Conservation (phyloP, 2,113 vertebrate genomes). For the Thomomys bottae region DNA sequence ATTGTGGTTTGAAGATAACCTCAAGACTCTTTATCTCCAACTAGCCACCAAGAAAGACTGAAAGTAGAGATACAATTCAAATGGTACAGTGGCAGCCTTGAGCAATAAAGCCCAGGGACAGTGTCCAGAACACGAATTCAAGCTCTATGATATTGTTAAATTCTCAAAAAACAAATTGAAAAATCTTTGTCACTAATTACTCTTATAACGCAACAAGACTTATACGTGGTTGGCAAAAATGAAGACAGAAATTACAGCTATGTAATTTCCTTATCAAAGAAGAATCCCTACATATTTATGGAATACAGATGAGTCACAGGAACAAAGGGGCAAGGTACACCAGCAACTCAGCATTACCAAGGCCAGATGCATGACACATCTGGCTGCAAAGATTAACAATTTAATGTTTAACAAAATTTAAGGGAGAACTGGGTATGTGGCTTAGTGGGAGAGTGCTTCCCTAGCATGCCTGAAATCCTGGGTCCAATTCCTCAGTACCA, state of each 20-base stretch:
- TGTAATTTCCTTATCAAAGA: constrained; percentile 55
- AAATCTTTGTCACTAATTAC: constrained; percentile 20
- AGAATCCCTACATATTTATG: constrained; percentile 2
- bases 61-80: no score
- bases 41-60: no score
- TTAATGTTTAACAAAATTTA: constrained; percentile 51
- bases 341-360: constrained; percentile 66
- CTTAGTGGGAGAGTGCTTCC: no score
- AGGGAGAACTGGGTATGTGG: no score
- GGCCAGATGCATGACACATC: background rate
- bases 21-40: no score
- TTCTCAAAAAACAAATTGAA: constrained; percentile 38
- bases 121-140: no score
- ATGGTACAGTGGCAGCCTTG: no score
- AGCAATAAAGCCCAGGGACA: no score
- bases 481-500: no score
- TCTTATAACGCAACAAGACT: constrained; percentile 13
- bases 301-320: constrained; percentile 52
- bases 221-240: constrained; percentile 36
- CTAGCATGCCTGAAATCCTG: background rate
- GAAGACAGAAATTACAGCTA: constrained; percentile 53
- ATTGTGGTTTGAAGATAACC: no score
- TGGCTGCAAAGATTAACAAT: constrained; percentile 29
- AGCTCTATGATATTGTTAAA: background rate
- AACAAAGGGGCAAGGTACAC: constrained; percentile 69